Conservation (phyloP, 2,113 vertebrate species). For the Oxyruncus cristatus region DNA sequence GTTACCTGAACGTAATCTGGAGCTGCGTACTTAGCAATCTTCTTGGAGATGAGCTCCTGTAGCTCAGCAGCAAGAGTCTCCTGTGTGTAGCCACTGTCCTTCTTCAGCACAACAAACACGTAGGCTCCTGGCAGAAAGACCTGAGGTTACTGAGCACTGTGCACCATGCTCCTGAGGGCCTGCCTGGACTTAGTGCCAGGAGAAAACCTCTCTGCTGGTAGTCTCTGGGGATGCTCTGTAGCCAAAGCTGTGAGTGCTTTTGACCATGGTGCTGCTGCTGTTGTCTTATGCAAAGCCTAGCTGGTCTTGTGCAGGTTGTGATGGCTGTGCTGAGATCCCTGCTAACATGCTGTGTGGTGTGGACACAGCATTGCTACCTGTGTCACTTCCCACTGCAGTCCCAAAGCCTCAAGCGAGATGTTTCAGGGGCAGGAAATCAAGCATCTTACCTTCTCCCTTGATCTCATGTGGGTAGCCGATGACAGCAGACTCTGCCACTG, state of each 20-base stretch:
- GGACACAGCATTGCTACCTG: background rate
- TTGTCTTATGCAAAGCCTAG: background rate
- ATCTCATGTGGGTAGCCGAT: constrained; percentile 75
- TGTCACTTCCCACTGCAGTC: background rate
- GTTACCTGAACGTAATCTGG: constrained; percentile 80
- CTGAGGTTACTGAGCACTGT: background rate
- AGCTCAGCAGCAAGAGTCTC: constrained; percentile 60
- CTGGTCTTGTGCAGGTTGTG: background rate
- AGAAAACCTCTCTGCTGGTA: background rate
- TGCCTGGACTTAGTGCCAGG: background rate
- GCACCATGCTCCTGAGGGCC: background rate
- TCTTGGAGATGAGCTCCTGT: constrained; percentile 66
- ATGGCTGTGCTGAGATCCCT: background rate
- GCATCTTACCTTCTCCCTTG: constrained; percentile 78
- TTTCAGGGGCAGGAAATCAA: background rate
- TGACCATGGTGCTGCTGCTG: background rate
- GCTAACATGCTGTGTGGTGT: rapidly evolving
- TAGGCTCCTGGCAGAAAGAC: constrained; percentile 69
- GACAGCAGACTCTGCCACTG: constrained; percentile 80
- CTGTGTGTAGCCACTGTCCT: constrained; percentile 16
- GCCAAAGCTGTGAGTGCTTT: background rate
- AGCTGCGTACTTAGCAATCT: constrained; percentile 77
- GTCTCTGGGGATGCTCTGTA: background rate
- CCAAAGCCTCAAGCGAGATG: rapidly evolving
- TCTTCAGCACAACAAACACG: constrained; percentile 77